Conservation (phyloP, 2,113 vertebrate genomes). For the Polyodon spathula region DNA sequence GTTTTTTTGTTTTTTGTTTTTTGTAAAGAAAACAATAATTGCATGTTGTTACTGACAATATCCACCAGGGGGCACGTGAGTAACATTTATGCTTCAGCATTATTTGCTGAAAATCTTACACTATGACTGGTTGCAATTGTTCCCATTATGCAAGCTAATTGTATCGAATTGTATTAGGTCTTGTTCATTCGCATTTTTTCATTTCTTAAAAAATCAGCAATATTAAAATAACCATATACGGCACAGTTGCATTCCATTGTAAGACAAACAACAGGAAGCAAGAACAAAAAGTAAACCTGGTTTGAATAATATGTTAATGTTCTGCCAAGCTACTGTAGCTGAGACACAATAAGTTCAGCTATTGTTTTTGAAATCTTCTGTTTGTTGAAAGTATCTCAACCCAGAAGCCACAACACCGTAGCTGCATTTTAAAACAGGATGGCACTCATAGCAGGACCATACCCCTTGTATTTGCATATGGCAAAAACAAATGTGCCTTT, state of each 20-base stretch:
- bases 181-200: too few relatives aligned
- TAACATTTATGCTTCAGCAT: conserved; percentile 28
- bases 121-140: too few relatives aligned
- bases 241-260: too few relatives aligned
- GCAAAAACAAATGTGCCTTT: too few relatives aligned
- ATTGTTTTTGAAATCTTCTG: conserved; percentile 8
- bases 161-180: too few relatives aligned
- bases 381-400: conserved; percentile 3
- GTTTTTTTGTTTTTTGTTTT: too few relatives aligned
- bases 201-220: too few relatives aligned
- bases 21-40: neutral
- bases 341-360: conserved; percentile 3
- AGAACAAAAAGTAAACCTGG: neutral
- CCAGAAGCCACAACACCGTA: neutral
- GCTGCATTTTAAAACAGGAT: neutral
- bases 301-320: conserved; percentile 4
- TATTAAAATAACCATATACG: too few relatives aligned
- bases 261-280: conserved; percentile 5
- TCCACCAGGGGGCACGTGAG: conserved; percentile 41
- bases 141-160: too few relatives aligned
- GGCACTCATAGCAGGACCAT: neutral
- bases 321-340: conserved; percentile 3
- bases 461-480: too few relatives aligned
- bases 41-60: conserved; percentile 15
- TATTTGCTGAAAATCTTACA: too few relatives aligned